Evolutionary conservation across 2,888 invertebrate species (phyloP).

Genomic region (Scotopteryx bipunctaria): DNA sequence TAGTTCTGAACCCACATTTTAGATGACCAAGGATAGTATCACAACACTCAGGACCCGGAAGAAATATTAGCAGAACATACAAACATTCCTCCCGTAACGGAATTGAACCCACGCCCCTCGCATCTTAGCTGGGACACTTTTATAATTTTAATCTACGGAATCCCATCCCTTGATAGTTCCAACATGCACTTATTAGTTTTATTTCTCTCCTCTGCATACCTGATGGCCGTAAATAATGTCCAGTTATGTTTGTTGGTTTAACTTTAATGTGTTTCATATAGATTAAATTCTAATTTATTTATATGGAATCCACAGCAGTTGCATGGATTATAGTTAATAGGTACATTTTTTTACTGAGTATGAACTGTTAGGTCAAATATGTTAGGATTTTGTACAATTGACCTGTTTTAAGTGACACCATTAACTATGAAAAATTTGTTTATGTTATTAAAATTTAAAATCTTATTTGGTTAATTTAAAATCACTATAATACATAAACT

Average conservation of each 20-base stretch:
- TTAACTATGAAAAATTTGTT: not conserved
- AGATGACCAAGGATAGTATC: too few species aligned
- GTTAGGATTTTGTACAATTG: slow-evolving; percentile 30
- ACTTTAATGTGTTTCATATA: slow-evolving; percentile 68
- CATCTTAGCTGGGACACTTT: too few species aligned
- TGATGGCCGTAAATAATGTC: slow-evolving; percentile 68
- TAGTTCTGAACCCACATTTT: too few species aligned
- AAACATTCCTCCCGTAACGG: too few species aligned
- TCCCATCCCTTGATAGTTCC: not conserved
- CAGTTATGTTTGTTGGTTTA: slow-evolving; percentile 77
- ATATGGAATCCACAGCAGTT: slow-evolving; percentile 51
- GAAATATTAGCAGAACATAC: too few species aligned
- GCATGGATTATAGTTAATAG: slow-evolving; percentile 40
- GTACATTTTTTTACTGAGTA: slow-evolving; percentile 44
- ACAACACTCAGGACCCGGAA: too few species aligned
- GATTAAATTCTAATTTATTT: slow-evolving; percentile 72
- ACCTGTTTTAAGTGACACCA: slow-evolving; percentile 12
- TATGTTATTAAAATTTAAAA: not conserved
- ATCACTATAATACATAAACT: too few species aligned
- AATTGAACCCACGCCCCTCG: too few species aligned
- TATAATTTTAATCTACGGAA: too few species aligned
- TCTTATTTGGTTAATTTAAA: too few species aligned
- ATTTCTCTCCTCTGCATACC: slow-evolving; percentile 52
- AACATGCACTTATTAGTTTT: slow-evolving; percentile 19
- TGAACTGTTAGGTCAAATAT: slow-evolving; percentile 37